Percentiles rank a stretch among this genome's conserved stretches.
phyloP scores from a whole-genome alignment of 64 coral and sea anemone genomes.

The Dendrophyllia cribrosa region DNA sequence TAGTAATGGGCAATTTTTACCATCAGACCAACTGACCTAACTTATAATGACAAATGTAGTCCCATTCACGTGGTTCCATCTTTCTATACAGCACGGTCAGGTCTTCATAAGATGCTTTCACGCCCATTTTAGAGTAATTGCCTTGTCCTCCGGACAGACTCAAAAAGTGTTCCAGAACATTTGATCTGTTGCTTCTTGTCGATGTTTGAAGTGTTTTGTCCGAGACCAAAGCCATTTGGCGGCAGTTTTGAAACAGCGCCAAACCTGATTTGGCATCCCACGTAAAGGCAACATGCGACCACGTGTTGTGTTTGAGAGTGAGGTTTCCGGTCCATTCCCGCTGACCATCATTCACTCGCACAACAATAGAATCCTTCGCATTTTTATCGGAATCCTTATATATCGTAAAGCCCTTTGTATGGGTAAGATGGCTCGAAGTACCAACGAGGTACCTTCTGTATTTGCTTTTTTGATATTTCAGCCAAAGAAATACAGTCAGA shows the following conservation, averaged over 20 bases:
- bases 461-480: slow-evolving; percentile 39
- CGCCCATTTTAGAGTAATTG: not conserved
- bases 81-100: slow-evolving; percentile 28
- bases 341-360: slow-evolving; percentile 42
- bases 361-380: not conserved
- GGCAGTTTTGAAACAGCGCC: slow-evolving; percentile 58
- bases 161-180: slow-evolving; percentile 33
- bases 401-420: slow-evolving; percentile 49
- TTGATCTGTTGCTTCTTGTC: slow-evolving; percentile 12
- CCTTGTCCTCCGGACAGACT: not conserved
- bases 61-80: not conserved
- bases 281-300: slow-evolving; percentile 66
- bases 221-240: slow-evolving; percentile 18
- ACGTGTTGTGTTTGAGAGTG: not conserved
- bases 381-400: slow-evolving; percentile 21
- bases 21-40: slow-evolving; percentile 12
- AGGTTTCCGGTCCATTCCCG: slow-evolving; percentile 42
- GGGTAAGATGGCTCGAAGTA: slow-evolving; percentile 7
- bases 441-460: slow-evolving; percentile 35
- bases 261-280: slow-evolving; percentile 42
- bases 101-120: slow-evolving; percentile 5
- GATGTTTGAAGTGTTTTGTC: not conserved
- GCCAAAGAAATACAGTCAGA: slow-evolving; percentile 64
- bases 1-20: not conserved
- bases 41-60: slow-evolving; percentile 4